Evolutionary conservation across 2,797 vertebrate genomes (phyloP).

Genomic region (Hoplostethus mediterraneus): DNA sequence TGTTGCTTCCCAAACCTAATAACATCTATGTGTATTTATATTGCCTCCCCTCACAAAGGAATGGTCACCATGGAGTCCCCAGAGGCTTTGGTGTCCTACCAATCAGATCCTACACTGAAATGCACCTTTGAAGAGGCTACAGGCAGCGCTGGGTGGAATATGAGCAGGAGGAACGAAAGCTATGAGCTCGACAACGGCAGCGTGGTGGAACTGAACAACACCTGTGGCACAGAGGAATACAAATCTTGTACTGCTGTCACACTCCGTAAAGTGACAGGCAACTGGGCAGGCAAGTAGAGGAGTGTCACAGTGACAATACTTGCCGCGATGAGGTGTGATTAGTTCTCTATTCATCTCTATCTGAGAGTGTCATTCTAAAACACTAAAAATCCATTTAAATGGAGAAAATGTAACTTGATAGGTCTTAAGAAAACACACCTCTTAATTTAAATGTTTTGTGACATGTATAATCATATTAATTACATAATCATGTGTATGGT

Average conservation of each 20-base stretch:
- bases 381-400: not conserved
- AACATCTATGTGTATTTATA: not conserved
- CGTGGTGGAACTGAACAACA: not conserved
- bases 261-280: conserved; percentile 24
- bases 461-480: no score
- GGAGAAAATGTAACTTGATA: no score
- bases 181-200: conserved; percentile 61
- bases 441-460: no score
- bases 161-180: not conserved
- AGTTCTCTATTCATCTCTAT: not conserved
- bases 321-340: not conserved
- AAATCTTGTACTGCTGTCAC: conserved; percentile 15
- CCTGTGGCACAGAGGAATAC: accelerated
- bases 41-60: conserved; percentile 58
- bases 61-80: conserved; percentile 64
- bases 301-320: not conserved
- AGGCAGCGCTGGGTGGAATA: conserved; percentile 48
- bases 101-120: not conserved
- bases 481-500: no score
- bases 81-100: conserved; percentile 20
- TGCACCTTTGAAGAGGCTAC: conserved; percentile 62
- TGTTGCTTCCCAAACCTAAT: not conserved
- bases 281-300: conserved; percentile 65
- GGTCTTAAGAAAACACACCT: no score
- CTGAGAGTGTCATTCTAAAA: not conserved